phyloP scores from a whole-genome alignment of 2,888 invertebrate genomes.

The Leptopilina myrica region DNA sequence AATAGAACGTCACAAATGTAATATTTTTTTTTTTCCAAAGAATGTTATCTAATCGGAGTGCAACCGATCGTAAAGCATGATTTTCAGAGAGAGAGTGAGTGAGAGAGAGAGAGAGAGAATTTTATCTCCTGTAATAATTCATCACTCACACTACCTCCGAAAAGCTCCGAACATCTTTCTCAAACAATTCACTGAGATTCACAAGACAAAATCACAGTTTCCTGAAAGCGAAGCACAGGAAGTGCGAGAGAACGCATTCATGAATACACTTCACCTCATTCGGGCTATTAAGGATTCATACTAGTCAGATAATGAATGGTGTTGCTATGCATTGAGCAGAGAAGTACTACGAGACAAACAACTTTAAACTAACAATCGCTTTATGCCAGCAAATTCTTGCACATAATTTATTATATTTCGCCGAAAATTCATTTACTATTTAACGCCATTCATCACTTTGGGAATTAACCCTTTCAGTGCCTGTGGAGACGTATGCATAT shows the following conservation, averaged over 20 bases:
- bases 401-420: constrained; percentile 17
- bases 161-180: constrained; percentile 19
- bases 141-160: constrained; percentile 13
- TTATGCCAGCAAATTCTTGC: constrained; percentile 12
- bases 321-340: constrained; percentile 13
- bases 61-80: constrained; percentile 27
- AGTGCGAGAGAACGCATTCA: constrained; percentile 34
- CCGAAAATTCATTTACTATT: no score
- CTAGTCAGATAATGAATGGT: constrained; percentile 30
- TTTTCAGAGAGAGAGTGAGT: constrained; percentile 6
- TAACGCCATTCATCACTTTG: no score
- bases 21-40: background rate
- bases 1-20: constrained; percentile 3
- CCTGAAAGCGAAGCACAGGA: constrained; percentile 34
- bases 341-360: constrained; percentile 10
- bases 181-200: constrained; percentile 34
- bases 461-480: no score
- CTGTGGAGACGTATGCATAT: no score
- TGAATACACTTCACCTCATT: constrained; percentile 39
- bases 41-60: constrained; percentile 35
- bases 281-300: constrained; percentile 29
- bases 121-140: constrained; percentile 34
- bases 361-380: constrained; percentile 33
- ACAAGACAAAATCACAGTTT: constrained; percentile 36
- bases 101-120: constrained; percentile 26